Base-by-base conservation (phyloP, 2,113 vertebrate genomes). In the Ictalurus furcatus region DNA sequence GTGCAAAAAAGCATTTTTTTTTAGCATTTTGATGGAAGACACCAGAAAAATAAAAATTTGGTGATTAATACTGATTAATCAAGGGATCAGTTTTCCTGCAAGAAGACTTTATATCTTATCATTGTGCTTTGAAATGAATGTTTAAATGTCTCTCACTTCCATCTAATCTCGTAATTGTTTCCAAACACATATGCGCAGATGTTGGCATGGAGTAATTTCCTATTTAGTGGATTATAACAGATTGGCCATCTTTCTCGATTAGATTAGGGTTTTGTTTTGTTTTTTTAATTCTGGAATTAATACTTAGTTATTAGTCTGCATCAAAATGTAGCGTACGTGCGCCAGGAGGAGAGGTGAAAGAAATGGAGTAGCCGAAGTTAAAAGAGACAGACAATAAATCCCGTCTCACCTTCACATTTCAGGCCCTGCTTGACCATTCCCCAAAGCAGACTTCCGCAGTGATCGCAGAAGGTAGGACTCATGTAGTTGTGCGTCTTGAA, bases 381-480 rank as follows among this genome's bases (percentile, higher is more conserved):
- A 37, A 59, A 58, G 30, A 9, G 48, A 79, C 11, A 44, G 17
- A 65, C 23, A 28, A 54, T 11, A 52, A 65, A 25, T n/a, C 44
- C 34, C 52, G 79, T 6, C 82, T 0, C 93, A 99, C 98, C 98
- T 97, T 99, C 98, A 93, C 98, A 99, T 88, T 99, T 99, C n/a
- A 98, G 95, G 6, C 98, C 98, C 89, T 99, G 98, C 90, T 96
- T 98, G 92, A 99, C 98, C 88, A 99, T 94, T 48, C 98, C 98
- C 98, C 98, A 99, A 71, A 99, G 97, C 93, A 99, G 95, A 92
- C 98, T 99, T 88, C 98, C 98, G 0, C 98, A 99, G 94, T 99
- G 98, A 94, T 99, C 98, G 0, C 98, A 99, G 96, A 99, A 99
- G 30, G 97, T 99, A 3, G 98, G 98, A 94, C 98, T 99, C 97